Evolutionary conservation across 92 coral and sea anemone species (phyloP).

Genomic region (Pocillopora meandrina): DNA sequence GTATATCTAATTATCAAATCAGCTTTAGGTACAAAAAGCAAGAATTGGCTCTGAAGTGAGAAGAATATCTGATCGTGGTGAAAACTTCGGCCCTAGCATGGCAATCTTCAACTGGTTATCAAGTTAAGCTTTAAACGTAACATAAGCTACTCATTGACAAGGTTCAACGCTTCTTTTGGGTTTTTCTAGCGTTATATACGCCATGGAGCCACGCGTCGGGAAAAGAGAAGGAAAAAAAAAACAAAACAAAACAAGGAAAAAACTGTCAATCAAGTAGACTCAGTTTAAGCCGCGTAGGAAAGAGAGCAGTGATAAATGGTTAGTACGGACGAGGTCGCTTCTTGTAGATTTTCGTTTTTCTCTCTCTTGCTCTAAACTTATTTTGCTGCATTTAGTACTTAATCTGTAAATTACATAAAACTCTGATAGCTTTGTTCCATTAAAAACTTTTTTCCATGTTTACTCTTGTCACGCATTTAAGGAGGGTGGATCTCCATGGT

Average conservation of each 20-base stretch:
- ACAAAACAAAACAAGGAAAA: neutral
- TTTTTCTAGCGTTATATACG: constrained; percentile 3
- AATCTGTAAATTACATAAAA: constrained; percentile 54
- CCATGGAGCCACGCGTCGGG: constrained; percentile 7
- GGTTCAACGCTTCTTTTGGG: constrained; percentile 9
- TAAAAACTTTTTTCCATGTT: constrained; percentile 43
- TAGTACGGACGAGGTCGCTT: constrained; percentile 2
- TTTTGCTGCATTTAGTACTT: constrained; percentile 44
- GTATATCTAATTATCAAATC: constrained; percentile 9
- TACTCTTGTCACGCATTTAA: constrained; percentile 52
- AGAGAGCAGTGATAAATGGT: neutral
- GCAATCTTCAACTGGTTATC: constrained; percentile 1
- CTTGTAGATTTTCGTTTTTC: constrained; percentile 1
- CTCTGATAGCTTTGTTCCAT: constrained; percentile 53
- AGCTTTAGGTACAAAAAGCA: constrained; percentile 19
- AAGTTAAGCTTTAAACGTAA: neutral
- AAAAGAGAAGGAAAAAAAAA: too few species aligned
- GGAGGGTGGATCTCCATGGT: constrained; percentile 56
- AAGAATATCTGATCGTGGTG: constrained; percentile 11
- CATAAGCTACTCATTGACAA: constrained; percentile 7
- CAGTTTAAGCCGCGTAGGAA: constrained; percentile 15
- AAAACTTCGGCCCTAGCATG: neutral
- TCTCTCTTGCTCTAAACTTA: constrained; percentile 34
- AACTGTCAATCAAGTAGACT: constrained; percentile 9
- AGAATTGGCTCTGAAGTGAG: neutral